Conservation (phyloP, 2,797 vertebrate genomes). For the Psittacula echo region DNA sequence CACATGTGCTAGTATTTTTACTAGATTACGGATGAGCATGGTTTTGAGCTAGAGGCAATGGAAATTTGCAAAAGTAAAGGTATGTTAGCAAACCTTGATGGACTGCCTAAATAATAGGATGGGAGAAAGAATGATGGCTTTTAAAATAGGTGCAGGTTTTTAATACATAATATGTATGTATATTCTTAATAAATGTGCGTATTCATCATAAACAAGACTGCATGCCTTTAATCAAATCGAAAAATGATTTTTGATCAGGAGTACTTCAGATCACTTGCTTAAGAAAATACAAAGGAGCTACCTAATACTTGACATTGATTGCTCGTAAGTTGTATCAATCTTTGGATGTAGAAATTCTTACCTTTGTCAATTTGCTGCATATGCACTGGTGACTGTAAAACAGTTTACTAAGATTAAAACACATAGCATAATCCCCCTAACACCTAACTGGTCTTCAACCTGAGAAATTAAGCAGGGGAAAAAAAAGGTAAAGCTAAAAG, state of each 20-base stretch:
- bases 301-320: not conserved
- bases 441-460: not conserved
- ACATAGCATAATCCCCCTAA: accelerated
- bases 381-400: not conserved
- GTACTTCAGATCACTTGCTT: not conserved
- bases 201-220: not conserved
- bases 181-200: not conserved
- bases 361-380: not conserved
- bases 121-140: not conserved
- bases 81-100: not conserved
- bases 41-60: not conserved
- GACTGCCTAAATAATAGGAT: not conserved
- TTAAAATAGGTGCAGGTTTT: not conserved
- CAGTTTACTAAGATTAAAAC: not conserved
- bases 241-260: not conserved
- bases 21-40: not conserved
- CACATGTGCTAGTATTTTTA: not conserved
- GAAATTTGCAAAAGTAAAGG: not conserved
- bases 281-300: not conserved
- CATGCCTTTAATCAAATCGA: not conserved
- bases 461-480: not conserved
- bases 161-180: not conserved
- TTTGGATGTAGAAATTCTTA: not conserved
- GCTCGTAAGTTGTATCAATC: not conserved
- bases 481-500: not conserved